A percentile compares a stretch with the other conserved stretches of the same genome.
phyloP scores from a whole-genome alignment of 2,113 vertebrate genomes.

The Petrocephalus zakoni region DNA sequence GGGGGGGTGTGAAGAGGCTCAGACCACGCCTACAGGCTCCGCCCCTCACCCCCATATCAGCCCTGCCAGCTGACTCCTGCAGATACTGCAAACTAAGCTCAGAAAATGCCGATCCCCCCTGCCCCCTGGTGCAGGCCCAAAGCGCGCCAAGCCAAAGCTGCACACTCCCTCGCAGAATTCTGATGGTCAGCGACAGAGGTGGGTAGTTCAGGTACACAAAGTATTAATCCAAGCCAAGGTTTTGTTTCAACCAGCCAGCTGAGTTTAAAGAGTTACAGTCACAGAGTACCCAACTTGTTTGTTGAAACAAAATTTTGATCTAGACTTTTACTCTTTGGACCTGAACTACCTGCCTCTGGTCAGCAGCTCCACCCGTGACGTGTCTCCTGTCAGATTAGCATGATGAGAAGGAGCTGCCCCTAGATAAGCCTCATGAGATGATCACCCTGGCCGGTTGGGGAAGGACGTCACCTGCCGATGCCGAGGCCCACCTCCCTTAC shows the following conservation, averaged over 20 bases:
- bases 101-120: not conserved
- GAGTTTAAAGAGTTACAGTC: not conserved
- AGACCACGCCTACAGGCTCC: not conserved
- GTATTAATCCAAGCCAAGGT: not conserved
- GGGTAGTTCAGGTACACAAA: not conserved
- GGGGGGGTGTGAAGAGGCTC: conserved; percentile 52
- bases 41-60: not conserved
- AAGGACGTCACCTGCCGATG: not conserved
- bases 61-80: too few species aligned
- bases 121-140: not conserved
- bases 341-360: not conserved
- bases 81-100: not conserved
- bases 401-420: not conserved
- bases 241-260: not conserved
- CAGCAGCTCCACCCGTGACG: not conserved
- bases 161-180: not conserved
- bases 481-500: not conserved
- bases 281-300: not conserved
- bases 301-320: not conserved
- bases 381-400: not conserved
- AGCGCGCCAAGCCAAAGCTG: not conserved
- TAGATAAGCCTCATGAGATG: not conserved
- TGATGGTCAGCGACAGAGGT: not conserved
- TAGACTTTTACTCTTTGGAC: not conserved
- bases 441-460: not conserved